Base-by-base conservation (phyloP, 2,797 vertebrate species). In the Malurus leucopterus region DNA sequence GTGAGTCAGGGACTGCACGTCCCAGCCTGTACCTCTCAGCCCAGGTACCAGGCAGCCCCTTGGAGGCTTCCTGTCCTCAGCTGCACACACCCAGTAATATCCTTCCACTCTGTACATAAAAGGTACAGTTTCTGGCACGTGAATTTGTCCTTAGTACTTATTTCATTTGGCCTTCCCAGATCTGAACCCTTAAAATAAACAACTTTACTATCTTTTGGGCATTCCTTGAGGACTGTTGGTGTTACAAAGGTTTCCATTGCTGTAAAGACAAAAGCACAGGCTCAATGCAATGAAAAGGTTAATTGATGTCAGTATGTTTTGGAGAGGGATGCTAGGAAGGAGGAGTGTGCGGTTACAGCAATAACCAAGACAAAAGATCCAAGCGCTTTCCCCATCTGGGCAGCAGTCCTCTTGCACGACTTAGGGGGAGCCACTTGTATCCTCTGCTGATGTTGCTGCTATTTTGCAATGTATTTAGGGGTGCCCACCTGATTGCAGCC, bases 241-340 rank as follows among this genome's bases (percentile, higher is more conserved):
- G 30, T 72, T 86, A 51, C 18, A 68, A 27, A 80, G 6, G 13
- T 47, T 93, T 86, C 41, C 27, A 36, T 23, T 6, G 4, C 15
- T 41, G 24, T 34, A 67, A 77, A 75, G 59, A 41, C 26, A 91
- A 87, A 90, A 88, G 18, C 57, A 62, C 68, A 57, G 29, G 21
- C 62, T 71, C 51, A 27, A 36, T 46, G 80, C 44, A 86, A 77
- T 43, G 65, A 88, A 91, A 93, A 94, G 71, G 68, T 89, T 91
- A 71, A 86, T 38, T 65, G 58, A 65, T 90, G 68, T 82, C 74
- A 64, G 38, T 40, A 19, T 26, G 23, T 58, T 90, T 89, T 91
- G 75, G 76, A 84, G 47, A 64, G 49, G 51, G 63, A 62, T 91
- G 11, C 18, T 75, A 71, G 55, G 83, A 90, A 90, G 87, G 61